Evolutionary conservation across 2,797 vertebrate genomes (phyloP).

Genomic region (Etheostoma perlongum): DNA sequence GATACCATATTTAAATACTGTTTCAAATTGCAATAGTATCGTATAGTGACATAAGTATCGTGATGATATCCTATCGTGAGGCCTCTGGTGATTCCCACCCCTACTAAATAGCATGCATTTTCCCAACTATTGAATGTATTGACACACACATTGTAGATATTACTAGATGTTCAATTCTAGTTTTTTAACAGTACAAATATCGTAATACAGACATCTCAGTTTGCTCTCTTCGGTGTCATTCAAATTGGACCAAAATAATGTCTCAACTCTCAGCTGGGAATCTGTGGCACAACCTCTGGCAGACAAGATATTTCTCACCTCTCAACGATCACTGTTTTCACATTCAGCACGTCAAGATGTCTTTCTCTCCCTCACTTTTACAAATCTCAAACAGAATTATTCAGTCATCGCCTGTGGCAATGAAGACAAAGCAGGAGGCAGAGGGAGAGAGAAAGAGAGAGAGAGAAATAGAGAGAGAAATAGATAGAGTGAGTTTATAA

Average conservation of each 20-base stretch:
- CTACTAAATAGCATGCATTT: background rate
- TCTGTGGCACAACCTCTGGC: slow-evolving; percentile 63
- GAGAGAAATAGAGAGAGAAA: background rate
- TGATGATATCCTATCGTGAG: too few species aligned
- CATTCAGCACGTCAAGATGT: slow-evolving; percentile 68
- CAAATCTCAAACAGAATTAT: slow-evolving; percentile 84
- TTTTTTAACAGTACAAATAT: slow-evolving; percentile 22
- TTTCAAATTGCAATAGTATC: too few species aligned
- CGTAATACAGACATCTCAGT: slow-evolving; percentile 31
- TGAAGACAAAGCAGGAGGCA: slow-evolving; percentile 73
- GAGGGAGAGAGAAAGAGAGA: slow-evolving; percentile 34
- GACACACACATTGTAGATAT: background rate
- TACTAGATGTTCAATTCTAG: slow-evolving; percentile 14
- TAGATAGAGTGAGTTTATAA: slow-evolving; percentile 48
- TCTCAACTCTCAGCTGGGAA: slow-evolving; percentile 33
- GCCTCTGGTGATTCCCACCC: too few species aligned
- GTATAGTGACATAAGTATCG: too few species aligned
- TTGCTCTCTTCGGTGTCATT: slow-evolving; percentile 45
- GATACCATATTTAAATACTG: too few species aligned
- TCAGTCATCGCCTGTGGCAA: slow-evolving; percentile 76
- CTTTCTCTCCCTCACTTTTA: slow-evolving; percentile 69
- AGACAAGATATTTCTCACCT: slow-evolving; percentile 62
- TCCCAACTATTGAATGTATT: background rate
- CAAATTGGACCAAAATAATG: slow-evolving; percentile 48
- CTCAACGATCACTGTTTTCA: slow-evolving; percentile 68